Evolutionary conservation across 1,140 invertebrate genomes (phyloP), one percentile per base, ranked within the genome.

Genomic region (Aphaenogaster floridana): DNA sequence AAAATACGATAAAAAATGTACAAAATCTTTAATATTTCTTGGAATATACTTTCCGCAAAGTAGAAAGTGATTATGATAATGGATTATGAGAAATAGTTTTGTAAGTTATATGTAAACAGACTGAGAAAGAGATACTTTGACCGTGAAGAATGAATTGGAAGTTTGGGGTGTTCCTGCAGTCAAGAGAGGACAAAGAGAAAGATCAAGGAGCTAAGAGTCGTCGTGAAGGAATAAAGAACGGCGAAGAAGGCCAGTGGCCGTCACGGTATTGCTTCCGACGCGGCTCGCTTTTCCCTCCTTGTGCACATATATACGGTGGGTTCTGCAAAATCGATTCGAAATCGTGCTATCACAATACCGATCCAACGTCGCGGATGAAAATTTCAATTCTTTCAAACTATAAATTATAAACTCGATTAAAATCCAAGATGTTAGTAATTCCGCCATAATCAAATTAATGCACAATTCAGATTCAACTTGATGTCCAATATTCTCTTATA

Each of bases 201-300:
- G 61, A 90, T 68, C 85, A 66, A 77, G 89, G 68, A 88, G 89
- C 83, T 21, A 54, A 71, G 63, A 88, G 42, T 69, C 68, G 74
- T 76, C 54, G 89, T 42, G 68, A 64, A 89, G 64, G 78, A 86
- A 89, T 80, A 89, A 90, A 89, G 91, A 84, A 88, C 71, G 34
- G 39, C 45, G 69, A 86, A 88, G 89, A 92, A 92, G 91, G 91
- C 91, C 91, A 92, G 83, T 92, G 91, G 88, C 91, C 91, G 91
- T 92, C 91, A 92, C 91, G 91, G 91, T 91, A 86, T 86, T 90
- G 91, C 89, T 91, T 72, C 79, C 71, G 52, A 86, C 83, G 81
- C 68, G 36, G 68, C 54, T 87, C 52, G 81, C 54, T 91, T 88
- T 86, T 89, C 87, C 69, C 78, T 72, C 15, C 54, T 36, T 42